phyloP scores from a whole-genome alignment of 1,140 invertebrate species.

The Monochamus saltuarius region DNA sequence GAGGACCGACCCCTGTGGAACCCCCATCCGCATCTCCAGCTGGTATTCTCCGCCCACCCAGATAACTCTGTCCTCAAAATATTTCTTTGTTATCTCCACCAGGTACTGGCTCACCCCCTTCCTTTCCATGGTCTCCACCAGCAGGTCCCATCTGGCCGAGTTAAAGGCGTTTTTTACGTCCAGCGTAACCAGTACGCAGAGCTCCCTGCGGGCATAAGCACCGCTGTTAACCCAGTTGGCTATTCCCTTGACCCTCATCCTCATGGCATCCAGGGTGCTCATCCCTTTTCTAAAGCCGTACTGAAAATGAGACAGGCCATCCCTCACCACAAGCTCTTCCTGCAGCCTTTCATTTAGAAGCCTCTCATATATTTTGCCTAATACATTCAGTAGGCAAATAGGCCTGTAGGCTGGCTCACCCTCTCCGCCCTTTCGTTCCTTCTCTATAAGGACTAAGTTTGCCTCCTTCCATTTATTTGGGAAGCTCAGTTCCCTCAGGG shows the following conservation, averaged over 20 bases:
- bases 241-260: background rate
- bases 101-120: background rate
- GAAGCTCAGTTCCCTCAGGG: too few relatives aligned
- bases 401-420: too few relatives aligned
- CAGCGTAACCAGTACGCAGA: constrained; percentile 17
- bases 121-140: constrained; percentile 4
- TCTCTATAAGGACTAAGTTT: too few relatives aligned
- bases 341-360: too few relatives aligned
- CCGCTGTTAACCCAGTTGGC: background rate
- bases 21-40: constrained; percentile 29
- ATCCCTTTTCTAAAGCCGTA: constrained; percentile 16
- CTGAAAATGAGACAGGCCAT: too few relatives aligned
- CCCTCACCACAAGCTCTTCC: too few relatives aligned
- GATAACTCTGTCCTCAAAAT: background rate
- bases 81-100: background rate
- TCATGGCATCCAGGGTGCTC: constrained; percentile 1
- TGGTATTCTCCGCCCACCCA: background rate
- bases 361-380: too few relatives aligned
- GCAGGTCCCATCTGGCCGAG: constrained; percentile 15
- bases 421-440: too few relatives aligned
- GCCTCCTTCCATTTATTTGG: too few relatives aligned
- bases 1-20: constrained; percentile 53
- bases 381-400: too few relatives aligned
- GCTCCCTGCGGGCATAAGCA: background rate
- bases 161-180: constrained; percentile 35